A percentile compares a stretch with the other conserved stretches of the same genome.
phyloP scores from a whole-genome alignment of 2,888 invertebrate species.

The Habrosyne pyritoides region DNA sequence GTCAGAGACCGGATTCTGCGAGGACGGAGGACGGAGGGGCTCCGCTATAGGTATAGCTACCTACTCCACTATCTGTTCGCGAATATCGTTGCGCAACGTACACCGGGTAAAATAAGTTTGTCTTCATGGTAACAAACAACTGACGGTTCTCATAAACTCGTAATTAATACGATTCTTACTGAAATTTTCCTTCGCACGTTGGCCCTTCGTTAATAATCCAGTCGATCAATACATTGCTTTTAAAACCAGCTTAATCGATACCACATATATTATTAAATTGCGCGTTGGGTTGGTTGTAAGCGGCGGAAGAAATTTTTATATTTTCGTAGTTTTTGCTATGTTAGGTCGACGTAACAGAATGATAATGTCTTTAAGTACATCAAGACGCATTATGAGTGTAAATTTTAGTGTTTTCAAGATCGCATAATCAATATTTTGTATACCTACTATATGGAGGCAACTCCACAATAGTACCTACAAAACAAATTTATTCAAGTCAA shows the following conservation, averaged over 20 bases:
- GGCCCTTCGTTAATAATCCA: conserved; percentile 39
- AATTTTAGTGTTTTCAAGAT: not conserved
- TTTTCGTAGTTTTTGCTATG: conserved; percentile 32
- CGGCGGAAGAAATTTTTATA: conserved; percentile 55
- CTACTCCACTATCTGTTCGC: conserved; percentile 78
- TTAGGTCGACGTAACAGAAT: conserved; percentile 30
- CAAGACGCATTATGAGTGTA: conserved; percentile 33
- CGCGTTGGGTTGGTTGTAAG: conserved; percentile 62
- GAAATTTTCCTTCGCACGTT: conserved; percentile 30
- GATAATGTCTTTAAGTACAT: conserved; percentile 18
- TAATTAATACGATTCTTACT: conserved; percentile 29
- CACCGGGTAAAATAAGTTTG: conserved; percentile 72
- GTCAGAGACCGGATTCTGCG: conserved; percentile 71
- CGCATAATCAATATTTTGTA: not conserved
- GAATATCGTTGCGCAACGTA: conserved; percentile 81
- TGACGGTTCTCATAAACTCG: conserved; percentile 27
- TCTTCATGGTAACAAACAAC: conserved; percentile 44
- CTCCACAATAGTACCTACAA: no score
- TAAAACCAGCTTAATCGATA: conserved; percentile 53
- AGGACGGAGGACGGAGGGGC: conserved; percentile 74
- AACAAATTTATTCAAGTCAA: no score
- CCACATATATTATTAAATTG: conserved; percentile 61
- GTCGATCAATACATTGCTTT: conserved; percentile 42
- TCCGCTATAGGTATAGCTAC: conserved; percentile 47
- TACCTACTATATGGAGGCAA: not conserved